These are phyloP conservation scores for Gryllus longicercus DNA, from an alignment of 2,888 invertebrate genomes.

Conservation along the genomic window DNA sequence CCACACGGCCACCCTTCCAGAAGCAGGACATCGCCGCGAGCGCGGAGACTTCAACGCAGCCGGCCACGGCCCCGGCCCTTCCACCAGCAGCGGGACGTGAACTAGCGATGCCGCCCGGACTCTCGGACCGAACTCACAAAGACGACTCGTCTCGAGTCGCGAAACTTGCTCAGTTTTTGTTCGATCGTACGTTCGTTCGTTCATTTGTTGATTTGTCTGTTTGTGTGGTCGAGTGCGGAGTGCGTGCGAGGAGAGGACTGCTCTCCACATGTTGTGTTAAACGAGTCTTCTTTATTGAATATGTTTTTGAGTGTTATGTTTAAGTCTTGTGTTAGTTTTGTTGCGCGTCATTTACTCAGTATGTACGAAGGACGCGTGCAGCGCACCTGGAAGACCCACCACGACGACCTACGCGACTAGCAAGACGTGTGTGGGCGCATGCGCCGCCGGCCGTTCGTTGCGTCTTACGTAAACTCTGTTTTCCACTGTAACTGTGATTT, in stretches of 20 bases:
- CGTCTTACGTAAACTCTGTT: neutral
- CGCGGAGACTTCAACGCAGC: slow-evolving; percentile 2
- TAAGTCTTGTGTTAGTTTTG: slow-evolving; percentile 3
- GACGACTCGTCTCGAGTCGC: too few species aligned
- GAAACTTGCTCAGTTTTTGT: slow-evolving; percentile 25
- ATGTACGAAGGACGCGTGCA: neutral
- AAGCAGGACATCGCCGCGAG: too few species aligned
- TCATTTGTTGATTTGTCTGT: slow-evolving; percentile 31
- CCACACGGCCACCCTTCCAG: too few species aligned
- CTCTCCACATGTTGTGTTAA: slow-evolving; percentile 17
- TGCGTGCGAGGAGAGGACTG: slow-evolving; percentile 1
- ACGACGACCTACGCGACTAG: neutral
- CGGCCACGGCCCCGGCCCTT: neutral
- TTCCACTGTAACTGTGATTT: slow-evolving; percentile 21
- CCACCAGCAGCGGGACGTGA: neutral
- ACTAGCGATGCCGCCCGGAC: neutral
- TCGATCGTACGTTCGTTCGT: slow-evolving; percentile 21
- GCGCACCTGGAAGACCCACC: too few species aligned
- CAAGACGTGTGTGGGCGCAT: neutral
- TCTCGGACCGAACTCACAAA: too few species aligned
- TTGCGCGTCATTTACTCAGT: neutral
- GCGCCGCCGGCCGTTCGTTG: neutral
- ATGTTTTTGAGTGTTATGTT: slow-evolving; percentile 17
- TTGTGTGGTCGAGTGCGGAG: slow-evolving; percentile 20
- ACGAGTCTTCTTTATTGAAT: slow-evolving; percentile 7